These are phyloP conservation scores for Acromyrmex echinatior DNA, from an alignment of 1,140 invertebrate species.

Conservation along the genomic window DNA sequence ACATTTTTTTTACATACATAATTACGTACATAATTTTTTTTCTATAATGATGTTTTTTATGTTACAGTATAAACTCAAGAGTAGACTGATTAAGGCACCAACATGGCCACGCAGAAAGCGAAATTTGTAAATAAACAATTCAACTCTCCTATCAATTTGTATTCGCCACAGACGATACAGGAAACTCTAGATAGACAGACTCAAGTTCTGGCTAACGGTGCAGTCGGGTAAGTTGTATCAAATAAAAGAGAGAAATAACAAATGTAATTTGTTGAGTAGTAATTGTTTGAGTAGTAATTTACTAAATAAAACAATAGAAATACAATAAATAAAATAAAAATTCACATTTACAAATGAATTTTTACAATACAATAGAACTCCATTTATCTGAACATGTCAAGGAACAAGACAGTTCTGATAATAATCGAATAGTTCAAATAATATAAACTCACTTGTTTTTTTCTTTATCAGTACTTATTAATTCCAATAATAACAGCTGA, in stretches of 20 bases:
- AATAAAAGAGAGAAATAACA: not conserved
- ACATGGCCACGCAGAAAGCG: constrained; percentile 78
- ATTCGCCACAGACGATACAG: constrained; percentile 93
- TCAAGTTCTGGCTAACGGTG: constrained; percentile 91
- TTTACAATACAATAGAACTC: too few species aligned
- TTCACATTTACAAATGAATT: not conserved
- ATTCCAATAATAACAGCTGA: too few species aligned
- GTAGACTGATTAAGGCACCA: constrained; percentile 20
- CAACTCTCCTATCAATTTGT: constrained; percentile 95
- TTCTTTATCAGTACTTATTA: too few species aligned
- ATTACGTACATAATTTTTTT: not conserved
- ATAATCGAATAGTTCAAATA: too few species aligned
- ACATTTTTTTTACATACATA: too few species aligned
- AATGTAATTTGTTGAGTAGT: too few species aligned
- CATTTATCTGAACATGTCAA: too few species aligned
- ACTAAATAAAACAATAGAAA: too few species aligned
- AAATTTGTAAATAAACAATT: constrained; percentile 94
- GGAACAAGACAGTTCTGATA: too few species aligned
- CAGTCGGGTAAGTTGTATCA: constrained; percentile 89
- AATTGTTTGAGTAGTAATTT: too few species aligned
- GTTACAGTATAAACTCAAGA: constrained; percentile 64
- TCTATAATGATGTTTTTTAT: not conserved
- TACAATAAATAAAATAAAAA: not conserved
- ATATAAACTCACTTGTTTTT: too few species aligned
- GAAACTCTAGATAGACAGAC: constrained; percentile 93